Conservation (phyloP, 2,888 invertebrate genomes). For the Notocelia uddmanniana region DNA sequence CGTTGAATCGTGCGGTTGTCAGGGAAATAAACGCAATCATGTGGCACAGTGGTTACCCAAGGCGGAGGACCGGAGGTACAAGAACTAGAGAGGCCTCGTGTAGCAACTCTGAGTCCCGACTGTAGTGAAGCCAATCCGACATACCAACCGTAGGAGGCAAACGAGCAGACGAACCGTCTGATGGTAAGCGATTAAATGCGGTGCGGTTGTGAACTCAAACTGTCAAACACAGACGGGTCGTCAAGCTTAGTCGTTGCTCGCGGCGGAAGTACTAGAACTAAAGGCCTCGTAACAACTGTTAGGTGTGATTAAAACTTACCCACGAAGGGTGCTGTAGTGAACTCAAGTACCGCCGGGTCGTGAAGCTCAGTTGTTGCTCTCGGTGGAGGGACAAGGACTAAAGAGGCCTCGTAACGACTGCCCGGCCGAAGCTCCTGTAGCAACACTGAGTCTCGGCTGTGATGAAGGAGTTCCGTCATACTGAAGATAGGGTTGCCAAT, state of each 20-base stretch:
- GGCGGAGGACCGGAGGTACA: no score
- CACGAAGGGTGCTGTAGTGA: constrained; percentile 89
- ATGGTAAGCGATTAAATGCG: no score
- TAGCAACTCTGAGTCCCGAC: neutral
- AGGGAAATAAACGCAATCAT: no score
- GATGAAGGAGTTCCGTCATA: constrained; percentile 93
- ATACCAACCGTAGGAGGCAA: no score
- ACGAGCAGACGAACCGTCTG: no score
- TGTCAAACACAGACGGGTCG: constrained; percentile 89
- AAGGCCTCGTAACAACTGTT: constrained; percentile 63
- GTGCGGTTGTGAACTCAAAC: constrained; percentile 90
- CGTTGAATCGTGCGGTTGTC: no score
- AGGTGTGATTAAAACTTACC: constrained; percentile 73
- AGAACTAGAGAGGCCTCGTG: neutral
- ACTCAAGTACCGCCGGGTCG: constrained; percentile 89
- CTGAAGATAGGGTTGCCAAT: constrained; percentile 93
- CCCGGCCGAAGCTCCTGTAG: constrained; percentile 92
- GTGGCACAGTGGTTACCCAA: no score
- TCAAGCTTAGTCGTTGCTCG: constrained; percentile 92
- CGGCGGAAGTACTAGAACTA: constrained; percentile 93
- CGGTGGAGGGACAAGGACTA: constrained; percentile 93
- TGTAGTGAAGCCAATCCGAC: no score
- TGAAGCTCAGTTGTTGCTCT: constrained; percentile 92
- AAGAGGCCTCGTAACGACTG: constrained; percentile 92
- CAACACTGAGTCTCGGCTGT: constrained; percentile 91